Evolutionary conservation across 92 coral and sea anemone species (phyloP).

Genomic region (Umimayanthus chanpuru): DNA sequence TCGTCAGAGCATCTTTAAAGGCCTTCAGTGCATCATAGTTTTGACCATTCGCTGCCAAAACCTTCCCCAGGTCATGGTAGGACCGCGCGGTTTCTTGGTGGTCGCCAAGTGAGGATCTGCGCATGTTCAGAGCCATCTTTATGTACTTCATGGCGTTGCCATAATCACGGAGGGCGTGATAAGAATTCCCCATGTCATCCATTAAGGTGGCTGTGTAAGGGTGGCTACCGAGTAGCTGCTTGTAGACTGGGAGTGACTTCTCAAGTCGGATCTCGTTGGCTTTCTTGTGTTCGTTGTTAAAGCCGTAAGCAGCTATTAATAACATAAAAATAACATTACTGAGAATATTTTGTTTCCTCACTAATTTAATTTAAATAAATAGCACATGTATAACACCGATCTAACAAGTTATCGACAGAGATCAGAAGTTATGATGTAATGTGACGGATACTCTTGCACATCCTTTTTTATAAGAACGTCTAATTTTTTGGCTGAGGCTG

Average conservation of each 20-base stretch:
- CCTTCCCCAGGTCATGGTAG: conserved; percentile 86
- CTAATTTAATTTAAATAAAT: too few relatives aligned
- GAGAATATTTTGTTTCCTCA: too few relatives aligned
- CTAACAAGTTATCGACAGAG: too few relatives aligned
- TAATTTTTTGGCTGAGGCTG: too few relatives aligned
- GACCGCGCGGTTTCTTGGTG: conserved; percentile 97
- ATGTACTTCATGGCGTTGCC: conserved; percentile 68
- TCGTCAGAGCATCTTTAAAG: conserved; percentile 72
- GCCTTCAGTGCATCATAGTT: conserved; percentile 80
- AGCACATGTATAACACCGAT: too few relatives aligned
- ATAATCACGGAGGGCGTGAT: conserved; percentile 77
- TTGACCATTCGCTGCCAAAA: conserved; percentile 61
- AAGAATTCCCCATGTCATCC: conserved; percentile 93
- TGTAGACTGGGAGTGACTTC: conserved; percentile 83
- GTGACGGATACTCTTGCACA: too few relatives aligned
- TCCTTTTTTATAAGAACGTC: too few relatives aligned
- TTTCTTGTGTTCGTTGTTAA: conserved; percentile 76
- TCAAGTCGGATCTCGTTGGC: conserved; percentile 84
- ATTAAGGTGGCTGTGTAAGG: conserved; percentile 89
- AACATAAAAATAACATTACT: not conserved
- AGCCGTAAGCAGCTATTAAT: conserved; percentile 78
- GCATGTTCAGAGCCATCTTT: conserved; percentile 83
- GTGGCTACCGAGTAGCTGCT: conserved; percentile 78
- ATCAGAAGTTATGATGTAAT: too few relatives aligned
- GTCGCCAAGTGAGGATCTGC: conserved; percentile 80